Base-by-base conservation (phyloP, 2,797 vertebrate species). In the Halcyon badia region DNA sequence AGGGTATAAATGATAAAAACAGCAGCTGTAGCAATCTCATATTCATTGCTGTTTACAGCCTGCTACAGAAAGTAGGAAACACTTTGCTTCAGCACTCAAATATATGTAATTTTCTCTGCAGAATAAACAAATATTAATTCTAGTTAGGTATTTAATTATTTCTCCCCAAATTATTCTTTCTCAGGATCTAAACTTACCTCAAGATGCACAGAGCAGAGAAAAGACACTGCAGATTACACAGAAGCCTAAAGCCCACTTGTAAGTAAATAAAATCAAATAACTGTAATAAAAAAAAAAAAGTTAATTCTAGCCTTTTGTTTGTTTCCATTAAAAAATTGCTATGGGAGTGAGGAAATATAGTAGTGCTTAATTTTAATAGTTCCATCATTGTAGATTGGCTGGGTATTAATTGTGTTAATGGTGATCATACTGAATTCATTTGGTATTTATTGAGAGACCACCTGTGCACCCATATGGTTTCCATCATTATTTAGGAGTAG, bases 331-430 rank as follows among this genome's bases (percentile, higher is more conserved):
- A 96, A 97, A 95, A 97, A 97, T 97, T 96, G 87, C 95, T 94
- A 93, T 33, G 86, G 96, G 94, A 97, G 92, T 49, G 44, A 85
- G 89, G 87, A 97, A 97, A 96, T 96, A 94, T 76, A 96, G 91
- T 94, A 92, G 91, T 0, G 9, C 90, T 97, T 97, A 97, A 97
- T 97, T 97, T 97, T 97, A 97, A 97, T 97, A 97, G 97, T 96
- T 97, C 91, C 94, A 96, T 93, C 96, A 84, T 95, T 94, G 97
- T 97, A 96, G 96, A 97, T 97, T 97, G 97, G 96, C 96, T 97
- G 96, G 97, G 95, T 97, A 98, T 98, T 98, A 98, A 98, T 98
- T 98, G 97, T 98, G 97, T 97, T 98, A 98, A 98, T 97, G 94
- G 97, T 96, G 97, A 98, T 97, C 97, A 97, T 97, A 97, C 95